phyloP scores from a whole-genome alignment of 2,113 vertebrate genomes.

The Colistium nudipinnis region DNA sequence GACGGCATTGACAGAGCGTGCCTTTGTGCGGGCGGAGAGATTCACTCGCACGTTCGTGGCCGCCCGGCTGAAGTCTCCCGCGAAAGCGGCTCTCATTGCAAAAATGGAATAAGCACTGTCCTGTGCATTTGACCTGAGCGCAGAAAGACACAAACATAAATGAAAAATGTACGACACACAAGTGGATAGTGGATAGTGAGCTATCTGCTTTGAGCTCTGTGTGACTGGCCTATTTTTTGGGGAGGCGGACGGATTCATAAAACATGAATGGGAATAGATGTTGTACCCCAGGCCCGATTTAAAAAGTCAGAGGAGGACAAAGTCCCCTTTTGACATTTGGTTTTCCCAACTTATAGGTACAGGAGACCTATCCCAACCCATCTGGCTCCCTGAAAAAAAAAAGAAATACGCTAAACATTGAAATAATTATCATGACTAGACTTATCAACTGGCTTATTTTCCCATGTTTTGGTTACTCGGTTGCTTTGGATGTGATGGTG shows the following conservation, averaged over 20 bases:
- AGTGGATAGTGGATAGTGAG: constrained; percentile 36
- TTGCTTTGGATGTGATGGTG: neutral
- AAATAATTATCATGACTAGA: neutral
- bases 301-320: constrained; percentile 45
- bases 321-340: constrained; percentile 19
- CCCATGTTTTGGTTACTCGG: neutral
- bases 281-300: constrained; percentile 48
- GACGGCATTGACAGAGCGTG: constrained; percentile 9
- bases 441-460: neutral
- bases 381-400: too few relatives aligned
- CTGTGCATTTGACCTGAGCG: constrained; percentile 29
- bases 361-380: neutral
- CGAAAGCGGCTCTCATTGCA: constrained; percentile 3
- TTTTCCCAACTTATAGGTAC: constrained; percentile 4
- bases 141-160: constrained; percentile 15
- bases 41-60: neutral
- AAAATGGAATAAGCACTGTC: constrained; percentile 2
- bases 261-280: constrained; percentile 79
- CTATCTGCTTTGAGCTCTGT: constrained; percentile 8
- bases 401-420: too few relatives aligned
- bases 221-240: constrained; percentile 71
- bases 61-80: too few relatives aligned
- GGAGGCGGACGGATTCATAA: constrained; percentile 75
- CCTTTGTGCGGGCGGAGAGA: neutral
- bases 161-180: constrained; percentile 35